Conservation (phyloP, 1,140 invertebrate species). For the Anastatus disparis region DNA sequence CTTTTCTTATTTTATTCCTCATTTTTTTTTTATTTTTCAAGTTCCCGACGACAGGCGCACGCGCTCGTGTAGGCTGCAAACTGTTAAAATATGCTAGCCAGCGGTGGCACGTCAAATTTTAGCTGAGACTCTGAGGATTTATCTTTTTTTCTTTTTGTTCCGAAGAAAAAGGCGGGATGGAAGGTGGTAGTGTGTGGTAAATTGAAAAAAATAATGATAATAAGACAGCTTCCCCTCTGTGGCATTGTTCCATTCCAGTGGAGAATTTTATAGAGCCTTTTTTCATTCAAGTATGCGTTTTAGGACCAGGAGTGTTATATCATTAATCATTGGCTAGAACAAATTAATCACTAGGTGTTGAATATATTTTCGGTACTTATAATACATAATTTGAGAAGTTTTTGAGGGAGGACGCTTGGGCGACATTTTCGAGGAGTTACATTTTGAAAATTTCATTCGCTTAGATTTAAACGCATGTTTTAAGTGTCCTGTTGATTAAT, state of each 20-base stretch:
- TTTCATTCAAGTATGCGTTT: too few species aligned
- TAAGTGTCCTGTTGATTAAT: too few species aligned
- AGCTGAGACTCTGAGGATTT: too few species aligned
- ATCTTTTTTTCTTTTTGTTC: too few species aligned
- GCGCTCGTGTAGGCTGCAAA: not conserved
- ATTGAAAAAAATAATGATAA: slow-evolving; percentile 36
- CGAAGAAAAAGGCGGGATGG: too few species aligned
- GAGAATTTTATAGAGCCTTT: not conserved
- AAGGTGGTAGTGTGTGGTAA: not conserved
- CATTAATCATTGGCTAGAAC: slow-evolving; percentile 25
- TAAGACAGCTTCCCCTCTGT: not conserved
- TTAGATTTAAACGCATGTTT: too few species aligned
- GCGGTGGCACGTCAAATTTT: slow-evolving; percentile 13
- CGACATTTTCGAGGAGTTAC: too few species aligned
- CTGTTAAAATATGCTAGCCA: not conserved
- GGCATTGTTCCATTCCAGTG: not conserved
- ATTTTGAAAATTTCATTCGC: too few species aligned
- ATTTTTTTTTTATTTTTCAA: not conserved
- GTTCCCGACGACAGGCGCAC: not conserved
- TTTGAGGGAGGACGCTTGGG: too few species aligned
- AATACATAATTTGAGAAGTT: not conserved
- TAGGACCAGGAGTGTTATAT: not conserved
- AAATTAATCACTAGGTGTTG: slow-evolving; percentile 37
- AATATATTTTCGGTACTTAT: not conserved
- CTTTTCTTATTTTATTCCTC: not conserved